These are phyloP conservation scores for Callimorpha dominula DNA, from an alignment of 2,888 invertebrate species.

Conservation along the genomic window DNA sequence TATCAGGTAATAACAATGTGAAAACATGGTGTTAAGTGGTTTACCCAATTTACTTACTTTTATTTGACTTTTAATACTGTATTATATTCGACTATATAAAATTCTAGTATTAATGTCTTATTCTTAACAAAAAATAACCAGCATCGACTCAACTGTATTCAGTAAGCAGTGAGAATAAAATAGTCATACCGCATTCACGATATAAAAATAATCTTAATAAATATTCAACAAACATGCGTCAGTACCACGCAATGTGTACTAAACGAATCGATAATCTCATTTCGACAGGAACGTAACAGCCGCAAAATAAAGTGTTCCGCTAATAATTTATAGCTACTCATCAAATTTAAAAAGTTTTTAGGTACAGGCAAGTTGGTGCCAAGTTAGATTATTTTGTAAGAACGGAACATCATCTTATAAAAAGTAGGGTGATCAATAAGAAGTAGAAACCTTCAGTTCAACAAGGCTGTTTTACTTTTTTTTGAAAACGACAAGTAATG, in stretches of 20 bases:
- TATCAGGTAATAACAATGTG: too few species aligned
- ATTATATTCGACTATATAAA: neutral
- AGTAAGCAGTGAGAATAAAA: neutral
- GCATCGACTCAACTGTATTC: neutral
- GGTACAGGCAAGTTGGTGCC: constrained; percentile 29
- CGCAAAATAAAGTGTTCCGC: constrained; percentile 22
- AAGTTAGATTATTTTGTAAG: constrained; percentile 52
- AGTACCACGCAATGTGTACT: constrained; percentile 14
- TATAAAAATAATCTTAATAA: constrained; percentile 23
- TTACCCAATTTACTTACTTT: too few species aligned
- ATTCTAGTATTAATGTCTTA: neutral
- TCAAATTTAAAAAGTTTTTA: constrained; percentile 50
- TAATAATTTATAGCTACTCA: constrained; percentile 46
- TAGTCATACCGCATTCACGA: constrained; percentile 13
- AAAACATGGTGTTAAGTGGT: too few species aligned
- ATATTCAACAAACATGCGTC: constrained; percentile 24
- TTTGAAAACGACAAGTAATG: constrained; percentile 16
- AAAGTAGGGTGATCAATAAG: constrained; percentile 41
- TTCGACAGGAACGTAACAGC: constrained; percentile 24
- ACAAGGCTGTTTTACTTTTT: constrained; percentile 23
- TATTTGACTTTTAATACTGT: neutral
- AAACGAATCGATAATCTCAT: constrained; percentile 35
- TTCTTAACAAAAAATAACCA: neutral
- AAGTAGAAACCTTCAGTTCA: constrained; percentile 22
- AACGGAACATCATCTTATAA: constrained; percentile 40